Evolutionary conservation across 2,797 vertebrate species (phyloP).

Genomic region (Arctocebus calabarensis): DNA sequence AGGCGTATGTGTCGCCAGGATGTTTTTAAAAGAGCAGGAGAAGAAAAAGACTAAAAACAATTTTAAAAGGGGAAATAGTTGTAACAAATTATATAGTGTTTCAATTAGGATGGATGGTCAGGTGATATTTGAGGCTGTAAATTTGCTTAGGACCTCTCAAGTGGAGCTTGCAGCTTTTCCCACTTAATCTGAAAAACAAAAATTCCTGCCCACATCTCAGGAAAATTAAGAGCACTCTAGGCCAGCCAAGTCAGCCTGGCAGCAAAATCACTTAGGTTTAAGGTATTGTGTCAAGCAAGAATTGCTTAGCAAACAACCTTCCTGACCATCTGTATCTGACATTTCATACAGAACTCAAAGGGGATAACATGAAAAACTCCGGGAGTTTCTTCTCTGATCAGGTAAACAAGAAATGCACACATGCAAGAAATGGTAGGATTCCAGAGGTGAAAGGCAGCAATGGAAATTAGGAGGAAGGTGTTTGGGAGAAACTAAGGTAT

Average conservation of each 20-base stretch:
- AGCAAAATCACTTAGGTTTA: background rate
- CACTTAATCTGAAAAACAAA: background rate
- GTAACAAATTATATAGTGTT: background rate
- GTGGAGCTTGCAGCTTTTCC: background rate
- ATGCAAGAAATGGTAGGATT: background rate
- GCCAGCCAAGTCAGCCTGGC: background rate
- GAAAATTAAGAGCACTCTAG: background rate
- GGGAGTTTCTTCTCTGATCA: background rate
- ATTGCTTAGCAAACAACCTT: background rate
- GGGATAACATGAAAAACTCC: background rate
- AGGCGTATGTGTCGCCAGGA: background rate
- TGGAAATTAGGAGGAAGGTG: background rate
- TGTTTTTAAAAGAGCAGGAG: slow-evolving; percentile 1
- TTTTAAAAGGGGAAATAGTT: background rate
- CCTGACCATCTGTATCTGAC: background rate
- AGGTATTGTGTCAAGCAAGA: background rate
- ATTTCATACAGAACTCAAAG: background rate
- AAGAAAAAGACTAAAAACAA: background rate
- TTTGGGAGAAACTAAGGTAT: background rate
- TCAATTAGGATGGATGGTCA: background rate
- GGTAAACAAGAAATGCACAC: background rate
- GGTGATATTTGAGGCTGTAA: background rate
- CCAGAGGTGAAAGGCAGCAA: background rate
- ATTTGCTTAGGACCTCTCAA: background rate
- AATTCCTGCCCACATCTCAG: background rate